Evolutionary conservation across 2,113 vertebrate genomes (phyloP).

Genomic region (Oryzias curvinotus): DNA sequence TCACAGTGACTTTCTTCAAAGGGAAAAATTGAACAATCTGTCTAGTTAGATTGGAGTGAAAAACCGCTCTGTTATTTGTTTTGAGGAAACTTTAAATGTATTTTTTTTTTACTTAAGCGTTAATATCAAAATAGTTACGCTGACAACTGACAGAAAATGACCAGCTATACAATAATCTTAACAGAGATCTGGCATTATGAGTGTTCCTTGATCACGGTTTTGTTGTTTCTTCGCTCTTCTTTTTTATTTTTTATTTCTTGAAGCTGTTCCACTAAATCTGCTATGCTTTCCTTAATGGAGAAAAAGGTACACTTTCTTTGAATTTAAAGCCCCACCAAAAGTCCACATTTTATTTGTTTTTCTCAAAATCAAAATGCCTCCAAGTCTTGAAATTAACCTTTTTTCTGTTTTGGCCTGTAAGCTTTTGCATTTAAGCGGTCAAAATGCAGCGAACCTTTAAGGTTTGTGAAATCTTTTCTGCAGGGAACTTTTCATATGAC

Average conservation of each 20-base stretch:
- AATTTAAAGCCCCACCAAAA: neutral
- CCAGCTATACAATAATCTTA: no score
- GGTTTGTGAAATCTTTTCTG: neutral
- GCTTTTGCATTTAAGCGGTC: neutral
- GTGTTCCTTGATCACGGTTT: no score
- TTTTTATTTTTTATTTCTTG: no score
- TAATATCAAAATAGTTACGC: neutral
- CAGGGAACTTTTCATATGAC: neutral
- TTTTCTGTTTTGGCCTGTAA: neutral
- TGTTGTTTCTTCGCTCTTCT: no score
- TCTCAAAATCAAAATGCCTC: neutral
- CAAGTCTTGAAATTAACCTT: neutral
- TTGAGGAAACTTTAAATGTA: neutral
- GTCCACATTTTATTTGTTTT: neutral
- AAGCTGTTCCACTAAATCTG: no score
- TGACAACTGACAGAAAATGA: no score
- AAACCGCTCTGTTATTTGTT: neutral
- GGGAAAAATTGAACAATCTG: neutral
- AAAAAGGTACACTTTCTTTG: no score
- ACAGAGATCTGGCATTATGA: no score
- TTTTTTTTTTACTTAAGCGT: slow-evolving; percentile 1
- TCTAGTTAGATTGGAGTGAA: neutral
- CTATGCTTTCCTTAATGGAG: no score
- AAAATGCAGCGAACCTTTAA: neutral
- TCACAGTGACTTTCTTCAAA: neutral